Percentiles rank a stretch among this genome's conserved stretches.
Conservation (phyloP, 2,797 vertebrate species). For the Oreonectes daqikongensis region DNA sequence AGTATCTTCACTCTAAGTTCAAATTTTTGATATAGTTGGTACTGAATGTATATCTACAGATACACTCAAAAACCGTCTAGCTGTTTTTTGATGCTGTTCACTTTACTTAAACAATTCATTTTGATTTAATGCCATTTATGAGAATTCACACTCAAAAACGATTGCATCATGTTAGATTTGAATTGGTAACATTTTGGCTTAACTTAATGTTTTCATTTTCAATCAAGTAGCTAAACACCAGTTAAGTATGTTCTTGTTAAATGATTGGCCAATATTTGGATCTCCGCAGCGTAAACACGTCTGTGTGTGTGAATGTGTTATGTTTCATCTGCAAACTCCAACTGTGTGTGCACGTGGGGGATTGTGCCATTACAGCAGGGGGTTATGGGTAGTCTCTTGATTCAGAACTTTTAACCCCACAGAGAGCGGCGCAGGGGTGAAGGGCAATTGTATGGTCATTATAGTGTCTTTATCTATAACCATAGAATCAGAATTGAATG, state of each 20-base stretch:
- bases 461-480: neutral
- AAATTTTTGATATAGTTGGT: neutral
- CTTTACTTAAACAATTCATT: too few relatives aligned
- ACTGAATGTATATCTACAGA: too few relatives aligned
- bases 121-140: too few relatives aligned
- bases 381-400: slow-evolving; percentile 46
- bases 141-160: too few relatives aligned
- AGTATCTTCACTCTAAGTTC: neutral
- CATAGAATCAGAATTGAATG: slow-evolving; percentile 4
- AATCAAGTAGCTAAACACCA: too few relatives aligned
- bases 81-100: too few relatives aligned
- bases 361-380: slow-evolving; percentile 20
- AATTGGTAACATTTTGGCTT: too few relatives aligned
- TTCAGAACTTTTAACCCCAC: slow-evolving; percentile 46
- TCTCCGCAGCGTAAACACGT: neutral
- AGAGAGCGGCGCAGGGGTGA: slow-evolving; percentile 27
- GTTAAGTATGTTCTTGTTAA: neutral
- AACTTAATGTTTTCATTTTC: too few relatives aligned
- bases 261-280: neutral
- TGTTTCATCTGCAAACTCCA: slow-evolving; percentile 19
- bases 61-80: too few relatives aligned
- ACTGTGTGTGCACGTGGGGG: slow-evolving; percentile 26
- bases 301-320: neutral
- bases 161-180: too few relatives aligned
- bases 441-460: slow-evolving; percentile 14